Percentiles rank a stretch among this genome's conserved stretches.
phyloP scores from a whole-genome alignment of 2,888 invertebrate species.

The Reticulitermes lucifugus region DNA sequence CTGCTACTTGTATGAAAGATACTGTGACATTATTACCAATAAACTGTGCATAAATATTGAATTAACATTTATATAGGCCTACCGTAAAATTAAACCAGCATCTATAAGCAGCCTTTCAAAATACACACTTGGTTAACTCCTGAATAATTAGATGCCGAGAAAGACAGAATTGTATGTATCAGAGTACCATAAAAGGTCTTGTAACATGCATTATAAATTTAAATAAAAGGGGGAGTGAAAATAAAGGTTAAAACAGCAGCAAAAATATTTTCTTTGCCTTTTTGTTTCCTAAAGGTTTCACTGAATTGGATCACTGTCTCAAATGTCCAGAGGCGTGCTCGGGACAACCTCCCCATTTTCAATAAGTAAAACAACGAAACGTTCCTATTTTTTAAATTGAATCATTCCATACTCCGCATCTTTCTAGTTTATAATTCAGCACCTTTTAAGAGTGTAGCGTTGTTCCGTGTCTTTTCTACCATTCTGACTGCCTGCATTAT shows the following conservation, averaged over 20 bases:
- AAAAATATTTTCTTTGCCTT: neutral
- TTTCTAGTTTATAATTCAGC: conserved; percentile 30
- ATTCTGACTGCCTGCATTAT: conserved; percentile 31
- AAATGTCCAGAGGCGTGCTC: neutral
- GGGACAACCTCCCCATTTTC: conserved; percentile 1
- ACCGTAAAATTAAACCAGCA: too few species aligned
- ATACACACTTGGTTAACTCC: too few species aligned
- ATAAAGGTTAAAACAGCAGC: neutral
- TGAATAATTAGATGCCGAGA: neutral
- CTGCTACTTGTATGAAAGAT: too few species aligned
- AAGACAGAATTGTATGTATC: neutral
- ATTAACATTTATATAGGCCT: too few species aligned
- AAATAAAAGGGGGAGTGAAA: conserved; percentile 3
- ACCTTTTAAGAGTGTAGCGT: conserved; percentile 38
- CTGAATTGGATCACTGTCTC: neutral
- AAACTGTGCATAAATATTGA: too few species aligned
- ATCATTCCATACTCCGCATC: conserved; percentile 28
- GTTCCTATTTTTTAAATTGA: conserved; percentile 30
- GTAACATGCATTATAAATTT: neutral
- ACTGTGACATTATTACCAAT: too few species aligned
- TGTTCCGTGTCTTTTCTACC: conserved; percentile 35
- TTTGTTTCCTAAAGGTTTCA: neutral
- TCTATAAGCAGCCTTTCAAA: too few species aligned
- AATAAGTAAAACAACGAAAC: conserved; percentile 4
- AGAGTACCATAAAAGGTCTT: too few species aligned